Conservation (phyloP, 2,113 vertebrate species). For the Chlamydotis undulata region DNA sequence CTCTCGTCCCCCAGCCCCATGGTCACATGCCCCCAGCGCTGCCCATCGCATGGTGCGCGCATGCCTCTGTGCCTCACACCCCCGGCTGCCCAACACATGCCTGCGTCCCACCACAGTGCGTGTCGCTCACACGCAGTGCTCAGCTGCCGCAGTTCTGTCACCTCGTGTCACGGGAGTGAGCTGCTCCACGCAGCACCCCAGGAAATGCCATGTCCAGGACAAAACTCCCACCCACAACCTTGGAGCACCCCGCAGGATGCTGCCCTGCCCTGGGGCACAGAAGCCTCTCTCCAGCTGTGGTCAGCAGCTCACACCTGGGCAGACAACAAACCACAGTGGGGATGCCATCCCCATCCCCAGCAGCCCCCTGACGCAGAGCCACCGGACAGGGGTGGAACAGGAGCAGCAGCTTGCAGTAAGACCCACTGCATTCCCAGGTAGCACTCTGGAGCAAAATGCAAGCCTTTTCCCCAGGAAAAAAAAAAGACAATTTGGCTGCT, state of each 20-base stretch:
- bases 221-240: background rate
- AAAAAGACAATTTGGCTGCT: background rate
- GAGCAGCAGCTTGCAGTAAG: background rate
- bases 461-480: background rate
- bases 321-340: background rate
- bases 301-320: too few species aligned
- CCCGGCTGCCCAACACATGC: rapidly evolving
- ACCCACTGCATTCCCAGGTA: background rate
- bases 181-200: background rate
- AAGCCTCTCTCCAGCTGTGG: background rate
- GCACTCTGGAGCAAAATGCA: background rate
- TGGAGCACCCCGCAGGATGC: background rate
- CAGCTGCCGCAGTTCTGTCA: background rate
- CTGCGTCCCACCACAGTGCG: rapidly evolving
- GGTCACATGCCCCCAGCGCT: background rate
- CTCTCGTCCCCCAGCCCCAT: background rate
- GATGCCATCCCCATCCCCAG: background rate
- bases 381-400: background rate
- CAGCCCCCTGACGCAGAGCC: rapidly evolving
- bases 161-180: rapidly evolving
- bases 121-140: background rate
- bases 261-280: background rate
- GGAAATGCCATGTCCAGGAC: background rate
- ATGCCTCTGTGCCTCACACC: background rate
- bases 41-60: rapidly evolving